These are phyloP conservation scores for Cettia cetti DNA, from an alignment of 2,113 vertebrate genomes.

Conservation along the genomic window DNA sequence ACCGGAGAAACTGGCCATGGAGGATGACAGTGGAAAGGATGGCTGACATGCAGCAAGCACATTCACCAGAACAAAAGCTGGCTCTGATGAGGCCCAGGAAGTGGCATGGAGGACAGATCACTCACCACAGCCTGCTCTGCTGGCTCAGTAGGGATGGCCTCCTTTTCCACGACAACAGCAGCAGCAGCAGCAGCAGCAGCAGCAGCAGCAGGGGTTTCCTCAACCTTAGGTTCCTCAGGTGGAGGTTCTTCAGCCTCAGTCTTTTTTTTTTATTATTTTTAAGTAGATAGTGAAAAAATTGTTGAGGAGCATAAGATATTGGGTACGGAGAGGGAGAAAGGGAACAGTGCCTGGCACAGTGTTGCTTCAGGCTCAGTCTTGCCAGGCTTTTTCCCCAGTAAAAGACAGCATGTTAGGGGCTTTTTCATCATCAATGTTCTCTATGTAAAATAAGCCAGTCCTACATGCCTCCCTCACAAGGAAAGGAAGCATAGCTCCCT, in stretches of 20 bases:
- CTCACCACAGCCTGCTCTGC: constrained; percentile 84
- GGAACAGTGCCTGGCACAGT: background rate
- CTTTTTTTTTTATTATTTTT: constrained; percentile 62
- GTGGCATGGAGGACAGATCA: background rate
- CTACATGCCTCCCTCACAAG: background rate
- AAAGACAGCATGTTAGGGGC: background rate
- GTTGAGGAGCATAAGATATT: background rate
- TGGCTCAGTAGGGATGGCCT: constrained; percentile 37
- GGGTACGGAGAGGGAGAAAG: background rate
- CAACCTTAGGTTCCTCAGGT: constrained; percentile 48
- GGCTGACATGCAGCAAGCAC: constrained; percentile 14
- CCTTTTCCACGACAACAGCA: background rate
- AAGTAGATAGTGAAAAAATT: constrained; percentile 43
- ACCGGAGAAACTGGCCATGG: background rate
- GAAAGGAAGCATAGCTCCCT: background rate
- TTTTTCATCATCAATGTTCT: background rate
- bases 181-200: background rate
- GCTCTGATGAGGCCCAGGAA: fast-evolving
- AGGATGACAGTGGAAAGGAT: background rate
- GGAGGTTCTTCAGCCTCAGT: constrained; percentile 72
- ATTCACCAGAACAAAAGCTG: background rate
- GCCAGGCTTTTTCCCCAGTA: background rate
- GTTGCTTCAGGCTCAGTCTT: background rate
- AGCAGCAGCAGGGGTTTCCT: constrained; percentile 45
- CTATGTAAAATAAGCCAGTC: background rate